phyloP scores from a whole-genome alignment of 2,797 vertebrate genomes.

The Acanthurus leucopareius region DNA sequence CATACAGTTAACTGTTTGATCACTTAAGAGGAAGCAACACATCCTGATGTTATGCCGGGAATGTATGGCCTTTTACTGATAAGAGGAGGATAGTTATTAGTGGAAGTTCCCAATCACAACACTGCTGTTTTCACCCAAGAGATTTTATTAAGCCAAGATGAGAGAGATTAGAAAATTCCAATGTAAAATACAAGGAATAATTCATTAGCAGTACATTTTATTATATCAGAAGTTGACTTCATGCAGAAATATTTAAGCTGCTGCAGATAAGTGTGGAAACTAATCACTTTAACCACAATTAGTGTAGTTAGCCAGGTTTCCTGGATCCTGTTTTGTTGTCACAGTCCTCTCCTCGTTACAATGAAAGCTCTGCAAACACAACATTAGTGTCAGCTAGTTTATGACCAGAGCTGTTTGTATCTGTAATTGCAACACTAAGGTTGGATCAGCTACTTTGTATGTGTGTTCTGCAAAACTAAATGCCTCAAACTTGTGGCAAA shows the following conservation, averaged over 20 bases:
- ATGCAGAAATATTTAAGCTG: not conserved
- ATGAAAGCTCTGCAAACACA: slow-evolving; percentile 9
- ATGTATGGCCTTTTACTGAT: slow-evolving; percentile 33
- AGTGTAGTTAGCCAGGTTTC: slow-evolving; percentile 1
- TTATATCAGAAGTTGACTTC: not conserved
- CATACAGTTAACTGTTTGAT: not conserved
- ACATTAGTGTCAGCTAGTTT: not conserved
- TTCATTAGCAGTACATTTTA: slow-evolving; percentile 3
- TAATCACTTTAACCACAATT: slow-evolving; percentile 3
- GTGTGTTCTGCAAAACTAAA: not conserved
- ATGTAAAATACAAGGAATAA: not conserved
- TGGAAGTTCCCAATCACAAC: slow-evolving; percentile 32
- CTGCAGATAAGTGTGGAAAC: slow-evolving; percentile 5
- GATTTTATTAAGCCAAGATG: slow-evolving; percentile 18
- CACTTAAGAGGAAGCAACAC: slow-evolving; percentile 18
- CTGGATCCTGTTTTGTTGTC: slow-evolving; percentile 15
- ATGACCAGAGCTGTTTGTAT: not conserved
- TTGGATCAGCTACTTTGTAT: not conserved
- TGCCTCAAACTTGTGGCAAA: not conserved
- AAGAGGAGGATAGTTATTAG: slow-evolving; percentile 29
- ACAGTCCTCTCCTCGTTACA: slow-evolving; percentile 10
- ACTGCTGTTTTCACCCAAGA: slow-evolving; percentile 14
- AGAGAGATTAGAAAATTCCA: slow-evolving; percentile 2
- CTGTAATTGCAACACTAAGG: not conserved
- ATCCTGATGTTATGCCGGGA: slow-evolving; percentile 3